Evolutionary conservation across 2,888 invertebrate genomes (phyloP).

Genomic region (Macropis europaea): DNA sequence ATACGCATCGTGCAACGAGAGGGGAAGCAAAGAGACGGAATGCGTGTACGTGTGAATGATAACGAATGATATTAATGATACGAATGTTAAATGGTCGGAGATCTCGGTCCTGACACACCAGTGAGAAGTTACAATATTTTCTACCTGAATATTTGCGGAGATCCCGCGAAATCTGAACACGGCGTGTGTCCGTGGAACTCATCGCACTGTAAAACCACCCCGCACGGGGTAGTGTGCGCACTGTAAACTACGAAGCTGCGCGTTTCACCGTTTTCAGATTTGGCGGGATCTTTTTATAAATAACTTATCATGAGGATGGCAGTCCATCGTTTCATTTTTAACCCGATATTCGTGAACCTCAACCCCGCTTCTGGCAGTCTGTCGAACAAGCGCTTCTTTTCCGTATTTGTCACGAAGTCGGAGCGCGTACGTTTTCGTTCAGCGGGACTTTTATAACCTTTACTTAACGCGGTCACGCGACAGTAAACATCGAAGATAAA

Average conservation of each 20-base stretch:
- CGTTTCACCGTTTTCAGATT: conserved; percentile 32
- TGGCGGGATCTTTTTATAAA: conserved; percentile 45
- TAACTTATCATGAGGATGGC: conserved; percentile 51
- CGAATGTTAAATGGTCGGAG: conserved; percentile 43
- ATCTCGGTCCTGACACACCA: conserved; percentile 51
- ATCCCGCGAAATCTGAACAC: conserved; percentile 41
- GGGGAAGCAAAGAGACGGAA: conserved; percentile 24
- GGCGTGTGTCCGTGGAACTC: conserved; percentile 1
- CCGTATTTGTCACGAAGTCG: conserved; percentile 27
- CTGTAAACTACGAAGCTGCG: background rate
- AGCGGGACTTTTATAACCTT: conserved; percentile 23
- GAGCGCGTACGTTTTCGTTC: conserved; percentile 9
- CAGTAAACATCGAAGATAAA: conserved; percentile 10
- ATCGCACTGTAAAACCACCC: no score
- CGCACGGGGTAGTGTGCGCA: no score
- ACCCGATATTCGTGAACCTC: conserved; percentile 29
- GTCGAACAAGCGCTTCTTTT: conserved; percentile 44
- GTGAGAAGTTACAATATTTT: conserved; percentile 65
- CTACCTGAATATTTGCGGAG: conserved; percentile 58
- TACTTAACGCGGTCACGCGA: conserved; percentile 1
- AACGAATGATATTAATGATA: conserved; percentile 45
- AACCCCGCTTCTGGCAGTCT: conserved; percentile 51
- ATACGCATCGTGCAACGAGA: conserved; percentile 53
- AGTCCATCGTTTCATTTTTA: conserved; percentile 54
- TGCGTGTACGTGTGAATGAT: conserved; percentile 36